These are phyloP conservation scores for Oscheius onirici DNA, from an alignment of 2,888 invertebrate genomes.

Conservation along the genomic window DNA sequence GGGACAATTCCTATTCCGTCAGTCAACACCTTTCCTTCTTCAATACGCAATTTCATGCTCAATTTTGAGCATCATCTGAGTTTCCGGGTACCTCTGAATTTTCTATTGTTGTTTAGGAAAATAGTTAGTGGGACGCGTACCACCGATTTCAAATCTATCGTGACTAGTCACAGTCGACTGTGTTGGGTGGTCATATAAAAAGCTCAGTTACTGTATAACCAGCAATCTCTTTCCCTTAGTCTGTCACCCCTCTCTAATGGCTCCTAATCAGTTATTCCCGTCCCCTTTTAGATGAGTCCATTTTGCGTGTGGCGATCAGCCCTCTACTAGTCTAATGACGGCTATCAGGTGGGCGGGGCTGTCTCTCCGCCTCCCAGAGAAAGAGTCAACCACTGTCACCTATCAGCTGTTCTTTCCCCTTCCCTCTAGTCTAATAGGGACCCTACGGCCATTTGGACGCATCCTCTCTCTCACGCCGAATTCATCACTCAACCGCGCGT, in stretches of 20 bases:
- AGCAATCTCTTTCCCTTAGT: neutral
- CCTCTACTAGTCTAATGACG: slow-evolving; percentile 2
- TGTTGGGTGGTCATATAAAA: no score
- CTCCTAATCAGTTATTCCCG: slow-evolving; percentile 15
- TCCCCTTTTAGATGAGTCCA: slow-evolving; percentile 22
- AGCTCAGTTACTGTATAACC: no score
- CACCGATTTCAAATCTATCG: no score
- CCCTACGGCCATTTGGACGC: slow-evolving; percentile 4
- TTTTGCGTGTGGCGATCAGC: slow-evolving; percentile 26
- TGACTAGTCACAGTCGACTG: no score
- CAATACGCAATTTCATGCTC: no score
- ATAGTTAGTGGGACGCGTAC: no score
- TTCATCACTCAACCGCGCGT: slow-evolving; percentile 30
- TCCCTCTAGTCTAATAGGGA: neutral
- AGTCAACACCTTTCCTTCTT: no score
- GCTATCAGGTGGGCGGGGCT: slow-evolving; percentile 10
- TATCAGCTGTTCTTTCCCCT: slow-evolving; percentile 10
- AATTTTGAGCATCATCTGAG: no score
- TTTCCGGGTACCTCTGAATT: no score
- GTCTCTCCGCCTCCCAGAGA: neutral
- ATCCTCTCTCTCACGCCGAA: slow-evolving; percentile 3
- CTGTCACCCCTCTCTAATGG: slow-evolving; percentile 3
- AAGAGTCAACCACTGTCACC: neutral
- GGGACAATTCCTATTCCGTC: no score
- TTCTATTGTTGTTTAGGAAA: no score